A percentile compares a stretch with the other conserved stretches of the same genome.
Evolutionary conservation across 2,888 invertebrate genomes (phyloP).

Genomic region (Harpalus rufipes): DNA sequence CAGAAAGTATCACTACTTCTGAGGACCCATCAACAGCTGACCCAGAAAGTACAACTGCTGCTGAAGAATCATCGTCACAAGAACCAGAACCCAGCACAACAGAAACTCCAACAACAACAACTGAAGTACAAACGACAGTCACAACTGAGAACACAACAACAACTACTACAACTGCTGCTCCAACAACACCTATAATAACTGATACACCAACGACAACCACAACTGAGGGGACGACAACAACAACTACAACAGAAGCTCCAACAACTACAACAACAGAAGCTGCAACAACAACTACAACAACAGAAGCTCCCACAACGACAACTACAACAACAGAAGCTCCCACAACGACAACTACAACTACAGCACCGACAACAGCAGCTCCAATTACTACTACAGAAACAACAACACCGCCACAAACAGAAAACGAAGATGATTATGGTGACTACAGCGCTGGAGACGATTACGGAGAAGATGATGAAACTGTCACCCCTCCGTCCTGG

Average conservation of each 20-base stretch:
- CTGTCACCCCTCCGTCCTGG: slow-evolving; percentile 48
- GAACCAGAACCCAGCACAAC: neutral
- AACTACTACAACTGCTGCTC: neutral
- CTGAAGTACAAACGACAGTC: neutral
- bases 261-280: neutral
- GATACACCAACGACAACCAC: slow-evolving; percentile 15
- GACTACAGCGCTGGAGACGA: slow-evolving; percentile 1
- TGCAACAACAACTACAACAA: slow-evolving; percentile 30
- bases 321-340: slow-evolving; percentile 42
- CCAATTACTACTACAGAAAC: neutral
- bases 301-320: slow-evolving; percentile 24
- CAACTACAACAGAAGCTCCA: slow-evolving; percentile 16
- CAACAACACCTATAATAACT: neutral
- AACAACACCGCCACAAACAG: slow-evolving; percentile 34
- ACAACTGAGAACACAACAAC: neutral
- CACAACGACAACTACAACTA: slow-evolving; percentile 15
- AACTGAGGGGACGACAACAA: neutral
- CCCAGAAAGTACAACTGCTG: neutral
- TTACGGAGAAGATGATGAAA: neutral
- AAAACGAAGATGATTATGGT: slow-evolving; percentile 12
- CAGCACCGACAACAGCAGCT: neutral
- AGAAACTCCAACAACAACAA: neutral
- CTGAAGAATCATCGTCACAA: neutral
- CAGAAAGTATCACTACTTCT: slow-evolving; percentile 3
- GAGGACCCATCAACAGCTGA: slow-evolving; percentile 10